These are phyloP conservation scores for Drosophila conformis DNA, from an alignment of 2,888 invertebrate species.

Conservation along the genomic window DNA sequence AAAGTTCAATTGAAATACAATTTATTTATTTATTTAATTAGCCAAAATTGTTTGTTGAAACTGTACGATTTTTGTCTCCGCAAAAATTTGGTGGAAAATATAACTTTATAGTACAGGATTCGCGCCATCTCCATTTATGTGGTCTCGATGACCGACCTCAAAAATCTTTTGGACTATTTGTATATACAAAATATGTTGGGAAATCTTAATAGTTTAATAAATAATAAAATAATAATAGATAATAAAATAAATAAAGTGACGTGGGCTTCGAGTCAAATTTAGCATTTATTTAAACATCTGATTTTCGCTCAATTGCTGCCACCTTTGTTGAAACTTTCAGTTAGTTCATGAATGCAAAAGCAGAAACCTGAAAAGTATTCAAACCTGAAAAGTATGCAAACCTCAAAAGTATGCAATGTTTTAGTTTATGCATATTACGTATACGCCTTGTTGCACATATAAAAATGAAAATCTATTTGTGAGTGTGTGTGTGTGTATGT, in stretches of 20 bases:
- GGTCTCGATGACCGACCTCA: neutral
- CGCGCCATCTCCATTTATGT: neutral
- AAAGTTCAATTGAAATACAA: neutral
- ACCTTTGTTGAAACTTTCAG: neutral
- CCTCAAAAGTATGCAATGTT: conserved; percentile 23
- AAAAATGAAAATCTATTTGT: conserved; percentile 21
- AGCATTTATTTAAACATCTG: neutral
- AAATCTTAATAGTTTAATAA: neutral
- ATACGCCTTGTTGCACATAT: conserved; percentile 13
- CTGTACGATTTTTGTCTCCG: neutral
- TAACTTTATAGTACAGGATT: neutral
- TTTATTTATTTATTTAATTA: neutral
- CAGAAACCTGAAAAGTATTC: conserved; percentile 16
- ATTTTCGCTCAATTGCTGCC: neutral
- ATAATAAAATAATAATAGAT: neutral
- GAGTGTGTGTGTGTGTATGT: neutral
- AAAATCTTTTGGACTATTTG: neutral
- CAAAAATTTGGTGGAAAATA: neutral
- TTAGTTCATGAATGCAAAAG: conserved; percentile 1
- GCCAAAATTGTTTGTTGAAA: neutral
- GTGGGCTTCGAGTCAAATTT: neutral
- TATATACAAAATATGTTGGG: neutral
- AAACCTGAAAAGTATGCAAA: conserved; percentile 22
- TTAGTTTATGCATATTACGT: conserved; percentile 9
- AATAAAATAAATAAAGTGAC: no score